Conservation (phyloP, 2,888 invertebrate species). For the Poecilus cupreus region DNA sequence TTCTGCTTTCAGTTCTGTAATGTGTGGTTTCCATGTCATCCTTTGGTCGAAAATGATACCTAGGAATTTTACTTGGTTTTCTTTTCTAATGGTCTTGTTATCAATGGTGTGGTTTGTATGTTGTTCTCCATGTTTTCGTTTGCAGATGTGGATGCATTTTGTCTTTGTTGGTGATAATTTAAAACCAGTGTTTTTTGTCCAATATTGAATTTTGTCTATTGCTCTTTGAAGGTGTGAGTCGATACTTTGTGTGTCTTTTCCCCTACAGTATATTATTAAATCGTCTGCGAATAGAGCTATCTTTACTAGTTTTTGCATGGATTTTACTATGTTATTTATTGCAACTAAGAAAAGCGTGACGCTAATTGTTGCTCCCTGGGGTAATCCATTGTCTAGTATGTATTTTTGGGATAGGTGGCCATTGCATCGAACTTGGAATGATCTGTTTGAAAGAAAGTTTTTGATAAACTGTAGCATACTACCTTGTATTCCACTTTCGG, state of each 20-base stretch:
- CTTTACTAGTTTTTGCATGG: not conserved
- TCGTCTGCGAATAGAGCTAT: not conserved
- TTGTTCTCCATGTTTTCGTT: not conserved
- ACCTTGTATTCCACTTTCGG: constrained; percentile 20
- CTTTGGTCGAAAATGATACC: constrained; percentile 54
- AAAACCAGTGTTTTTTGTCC: not conserved
- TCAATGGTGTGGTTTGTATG: constrained; percentile 35
- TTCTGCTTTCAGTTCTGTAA: constrained; percentile 44
- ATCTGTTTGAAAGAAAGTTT: constrained; percentile 39
- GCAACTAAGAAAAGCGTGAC: constrained; percentile 61
- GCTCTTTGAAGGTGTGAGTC: constrained; percentile 43
- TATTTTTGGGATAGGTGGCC: not conserved
- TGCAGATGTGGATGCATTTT: too few relatives aligned
- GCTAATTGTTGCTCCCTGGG: too few relatives aligned
- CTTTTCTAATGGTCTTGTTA: not conserved
- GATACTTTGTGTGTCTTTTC: too few relatives aligned
- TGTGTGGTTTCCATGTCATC: constrained; percentile 59
- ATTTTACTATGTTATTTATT: not conserved
- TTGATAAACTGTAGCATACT: constrained; percentile 33
- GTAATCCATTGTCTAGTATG: constrained; percentile 48
- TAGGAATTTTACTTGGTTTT: constrained; percentile 17
- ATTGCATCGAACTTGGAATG: not conserved
- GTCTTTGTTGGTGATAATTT: too few relatives aligned
- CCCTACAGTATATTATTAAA: constrained; percentile 1
- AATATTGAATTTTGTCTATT: constrained; percentile 39